Conservation (phyloP, 2,113 vertebrate genomes). For the Notarius lentiginosus region DNA sequence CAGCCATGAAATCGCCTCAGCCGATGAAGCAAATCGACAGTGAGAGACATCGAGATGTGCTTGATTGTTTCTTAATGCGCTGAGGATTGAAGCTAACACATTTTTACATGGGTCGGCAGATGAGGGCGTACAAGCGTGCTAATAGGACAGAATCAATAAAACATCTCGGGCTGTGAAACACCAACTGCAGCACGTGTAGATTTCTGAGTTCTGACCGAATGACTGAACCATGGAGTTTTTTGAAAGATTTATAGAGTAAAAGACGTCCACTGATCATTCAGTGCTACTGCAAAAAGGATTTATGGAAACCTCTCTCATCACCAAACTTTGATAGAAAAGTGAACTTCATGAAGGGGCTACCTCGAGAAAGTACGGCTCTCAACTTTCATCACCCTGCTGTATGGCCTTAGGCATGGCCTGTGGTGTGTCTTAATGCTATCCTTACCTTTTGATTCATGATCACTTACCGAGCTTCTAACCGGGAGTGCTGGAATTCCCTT, state of each 20-base stretch:
- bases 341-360: background rate
- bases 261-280: background rate
- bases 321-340: background rate
- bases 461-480: slow-evolving; percentile 24
- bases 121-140: slow-evolving; percentile 34
- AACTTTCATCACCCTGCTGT: slow-evolving; percentile 38
- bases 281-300: background rate
- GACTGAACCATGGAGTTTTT: background rate
- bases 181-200: slow-evolving; percentile 11
- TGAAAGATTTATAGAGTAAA: slow-evolving; percentile 27
- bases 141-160: slow-evolving; percentile 51
- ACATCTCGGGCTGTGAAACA: slow-evolving; percentile 41
- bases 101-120: slow-evolving; percentile 37
- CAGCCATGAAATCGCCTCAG: slow-evolving; percentile 41
- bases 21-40: slow-evolving; percentile 43
- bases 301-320: background rate
- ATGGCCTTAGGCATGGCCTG: slow-evolving; percentile 29
- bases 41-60: slow-evolving; percentile 40
- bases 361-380: slow-evolving; percentile 9
- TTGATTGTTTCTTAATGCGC: slow-evolving; percentile 54
- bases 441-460: slow-evolving; percentile 37
- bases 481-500: slow-evolving; percentile 45
- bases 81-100: slow-evolving; percentile 42
- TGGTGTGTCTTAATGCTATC: slow-evolving; percentile 33
- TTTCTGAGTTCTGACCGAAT: slow-evolving; percentile 24